Evolutionary conservation across 1,140 invertebrate species (phyloP).

Genomic region (Chionoecetes opilio): DNA sequence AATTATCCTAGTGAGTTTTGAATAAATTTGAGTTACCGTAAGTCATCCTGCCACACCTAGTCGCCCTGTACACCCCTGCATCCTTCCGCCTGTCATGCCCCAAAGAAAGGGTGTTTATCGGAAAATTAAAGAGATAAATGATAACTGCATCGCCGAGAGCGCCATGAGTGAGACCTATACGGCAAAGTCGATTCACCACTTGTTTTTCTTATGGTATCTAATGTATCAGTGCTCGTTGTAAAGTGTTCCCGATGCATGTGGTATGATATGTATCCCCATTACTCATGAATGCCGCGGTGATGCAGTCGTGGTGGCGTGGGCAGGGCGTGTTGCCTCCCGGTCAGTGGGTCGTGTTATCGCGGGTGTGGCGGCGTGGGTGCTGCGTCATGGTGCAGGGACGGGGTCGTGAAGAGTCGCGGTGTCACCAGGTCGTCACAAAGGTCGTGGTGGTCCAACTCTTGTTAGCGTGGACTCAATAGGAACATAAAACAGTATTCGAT

Average conservation of each 20-base stretch:
- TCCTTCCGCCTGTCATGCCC: background rate
- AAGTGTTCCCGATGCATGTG: background rate
- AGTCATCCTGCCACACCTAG: background rate
- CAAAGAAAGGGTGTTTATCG: background rate
- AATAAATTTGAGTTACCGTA: background rate
- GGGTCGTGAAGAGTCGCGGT: background rate
- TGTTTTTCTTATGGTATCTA: background rate
- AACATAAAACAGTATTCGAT: slow-evolving; percentile 4
- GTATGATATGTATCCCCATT: background rate
- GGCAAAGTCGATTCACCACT: background rate
- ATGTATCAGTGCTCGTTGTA: background rate
- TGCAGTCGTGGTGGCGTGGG: no score
- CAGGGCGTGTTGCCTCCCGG: no score
- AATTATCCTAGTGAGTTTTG: background rate
- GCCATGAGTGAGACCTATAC: background rate
- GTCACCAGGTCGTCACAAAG: background rate
- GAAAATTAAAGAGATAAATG: background rate
- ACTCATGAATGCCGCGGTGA: background rate
- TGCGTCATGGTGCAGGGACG: background rate
- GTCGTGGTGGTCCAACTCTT: background rate
- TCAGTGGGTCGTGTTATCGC: background rate
- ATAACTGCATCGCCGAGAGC: background rate
- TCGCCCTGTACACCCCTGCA: background rate
- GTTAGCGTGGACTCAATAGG: background rate
- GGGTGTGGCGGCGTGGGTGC: background rate